A percentile compares a stretch with the other conserved stretches of the same genome.
Conservation (phyloP, 37 sponge, comb jelly and placozoan species). For the Halisarca cf. caerulea region DNA sequence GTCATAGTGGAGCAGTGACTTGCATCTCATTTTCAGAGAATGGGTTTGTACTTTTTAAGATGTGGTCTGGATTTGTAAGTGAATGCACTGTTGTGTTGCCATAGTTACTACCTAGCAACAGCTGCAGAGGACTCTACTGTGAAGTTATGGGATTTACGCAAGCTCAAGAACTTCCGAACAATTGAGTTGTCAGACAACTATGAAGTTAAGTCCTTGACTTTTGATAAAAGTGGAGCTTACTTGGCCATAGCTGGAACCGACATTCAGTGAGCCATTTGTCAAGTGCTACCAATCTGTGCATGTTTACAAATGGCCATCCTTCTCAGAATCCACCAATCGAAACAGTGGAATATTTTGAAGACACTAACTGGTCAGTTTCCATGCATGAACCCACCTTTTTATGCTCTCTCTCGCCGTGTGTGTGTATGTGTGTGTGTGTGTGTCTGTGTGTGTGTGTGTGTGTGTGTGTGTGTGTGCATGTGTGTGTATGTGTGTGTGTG, state of each 20-base stretch:
- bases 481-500: too few relatives aligned
- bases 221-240: constrained; percentile 97
- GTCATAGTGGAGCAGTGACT: constrained; percentile 89
- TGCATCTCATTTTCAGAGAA: constrained; percentile 98
- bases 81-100: not conserved
- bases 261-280: constrained; percentile 73
- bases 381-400: too few relatives aligned
- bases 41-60: constrained; percentile 60
- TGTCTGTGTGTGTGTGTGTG: too few relatives aligned
- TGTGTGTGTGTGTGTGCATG: too few relatives aligned
- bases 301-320: not conserved
- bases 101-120: constrained; percentile 93
- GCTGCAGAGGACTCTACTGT: constrained; percentile 94
- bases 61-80: not conserved
- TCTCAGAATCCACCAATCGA: constrained; percentile 77
- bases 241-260: constrained; percentile 93
- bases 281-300: not conserved
- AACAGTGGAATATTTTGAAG: constrained; percentile 85
- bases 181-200: constrained; percentile 86
- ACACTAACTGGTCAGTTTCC: constrained; percentile 65
- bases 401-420: too few relatives aligned
- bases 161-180: constrained; percentile 96
- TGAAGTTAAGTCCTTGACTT: constrained; percentile 78
- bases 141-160: constrained; percentile 98
- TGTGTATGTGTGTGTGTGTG: too few relatives aligned